Percentiles rank a stretch among this genome's conserved stretches.
Conservation (phyloP, 2,797 vertebrate genomes). For the Hipposideros larvatus region DNA sequence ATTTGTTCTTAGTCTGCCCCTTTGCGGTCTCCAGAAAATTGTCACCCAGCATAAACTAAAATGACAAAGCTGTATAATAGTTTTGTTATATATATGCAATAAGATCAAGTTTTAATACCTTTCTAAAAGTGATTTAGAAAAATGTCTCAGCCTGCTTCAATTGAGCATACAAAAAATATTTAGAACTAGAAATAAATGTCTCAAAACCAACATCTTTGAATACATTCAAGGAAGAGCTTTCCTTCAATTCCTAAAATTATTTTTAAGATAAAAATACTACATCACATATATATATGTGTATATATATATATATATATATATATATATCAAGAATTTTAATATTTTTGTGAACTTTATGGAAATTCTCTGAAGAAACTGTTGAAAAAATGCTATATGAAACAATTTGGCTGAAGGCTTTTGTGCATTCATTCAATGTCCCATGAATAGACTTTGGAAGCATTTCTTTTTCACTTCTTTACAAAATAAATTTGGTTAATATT, state of each 20-base stretch:
- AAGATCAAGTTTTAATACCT: neutral
- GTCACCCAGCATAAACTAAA: neutral
- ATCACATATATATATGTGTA: neutral
- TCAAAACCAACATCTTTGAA: conserved; percentile 5
- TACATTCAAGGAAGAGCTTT: neutral
- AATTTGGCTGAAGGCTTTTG: neutral
- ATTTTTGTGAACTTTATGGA: neutral
- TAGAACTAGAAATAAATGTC: neutral
- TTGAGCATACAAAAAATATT: neutral
- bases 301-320: no score
- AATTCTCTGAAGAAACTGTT: neutral
- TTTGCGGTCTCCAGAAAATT: neutral
- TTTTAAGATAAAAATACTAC: conserved; percentile 4
- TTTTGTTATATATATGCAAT: neutral
- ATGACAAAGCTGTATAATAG: neutral
- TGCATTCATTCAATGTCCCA: neutral
- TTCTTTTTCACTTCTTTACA: neutral
- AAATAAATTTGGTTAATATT: neutral
- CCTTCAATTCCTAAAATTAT: neutral
- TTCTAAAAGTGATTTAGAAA: conserved; percentile 13
- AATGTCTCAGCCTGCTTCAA: neutral
- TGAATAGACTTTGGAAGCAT: neutral
- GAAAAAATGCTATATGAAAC: neutral
- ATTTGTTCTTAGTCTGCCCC: conserved; percentile 50
- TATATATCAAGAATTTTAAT: neutral